A percentile compares a stretch with the other conserved stretches of the same genome.
Evolutionary conservation across 2,888 invertebrate genomes (phyloP).

Genomic region (Lasioglossum lativentre): DNA sequence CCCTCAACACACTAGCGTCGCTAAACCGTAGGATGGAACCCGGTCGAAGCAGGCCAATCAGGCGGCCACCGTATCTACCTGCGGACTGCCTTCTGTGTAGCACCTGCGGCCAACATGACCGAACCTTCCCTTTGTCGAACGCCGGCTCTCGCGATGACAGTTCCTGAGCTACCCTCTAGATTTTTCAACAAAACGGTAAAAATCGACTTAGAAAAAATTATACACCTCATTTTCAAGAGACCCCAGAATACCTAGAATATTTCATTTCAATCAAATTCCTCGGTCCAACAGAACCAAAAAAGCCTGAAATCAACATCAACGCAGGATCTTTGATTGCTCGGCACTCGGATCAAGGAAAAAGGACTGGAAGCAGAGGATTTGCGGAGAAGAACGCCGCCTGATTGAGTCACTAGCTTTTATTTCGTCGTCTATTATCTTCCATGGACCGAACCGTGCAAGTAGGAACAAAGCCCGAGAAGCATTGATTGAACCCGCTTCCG

Average conservation of each 20-base stretch:
- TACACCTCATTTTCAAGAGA: not conserved
- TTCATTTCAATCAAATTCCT: not conserved
- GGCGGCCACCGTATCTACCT: slow-evolving; percentile 81
- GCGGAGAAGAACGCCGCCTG: slow-evolving; percentile 43
- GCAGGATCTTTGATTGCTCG: slow-evolving; percentile 17
- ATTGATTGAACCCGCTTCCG: slow-evolving; percentile 73
- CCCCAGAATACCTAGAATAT: not conserved
- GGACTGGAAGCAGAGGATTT: not conserved
- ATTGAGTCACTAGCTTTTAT: slow-evolving; percentile 81
- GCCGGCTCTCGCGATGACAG: slow-evolving; percentile 74
- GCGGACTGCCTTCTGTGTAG: slow-evolving; percentile 79
- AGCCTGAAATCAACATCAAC: not conserved
- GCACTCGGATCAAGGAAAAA: not conserved
- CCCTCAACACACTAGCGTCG: slow-evolving; percentile 69
- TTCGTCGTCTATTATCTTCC: slow-evolving; percentile 74
- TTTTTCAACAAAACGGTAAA: not conserved
- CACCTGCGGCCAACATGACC: slow-evolving; percentile 78
- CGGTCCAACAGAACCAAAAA: not conserved
- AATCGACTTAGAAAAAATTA: not conserved
- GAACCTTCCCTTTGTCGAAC: slow-evolving; percentile 77
- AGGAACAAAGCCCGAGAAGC: slow-evolving; percentile 73
- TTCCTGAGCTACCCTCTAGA: slow-evolving; percentile 56
- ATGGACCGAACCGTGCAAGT: slow-evolving; percentile 68
- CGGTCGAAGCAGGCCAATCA: slow-evolving; percentile 82
- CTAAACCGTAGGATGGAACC: slow-evolving; percentile 79